Evolutionary conservation across 2,797 vertebrate species (phyloP).

Genomic region (Macrochelys suwanniensis): DNA sequence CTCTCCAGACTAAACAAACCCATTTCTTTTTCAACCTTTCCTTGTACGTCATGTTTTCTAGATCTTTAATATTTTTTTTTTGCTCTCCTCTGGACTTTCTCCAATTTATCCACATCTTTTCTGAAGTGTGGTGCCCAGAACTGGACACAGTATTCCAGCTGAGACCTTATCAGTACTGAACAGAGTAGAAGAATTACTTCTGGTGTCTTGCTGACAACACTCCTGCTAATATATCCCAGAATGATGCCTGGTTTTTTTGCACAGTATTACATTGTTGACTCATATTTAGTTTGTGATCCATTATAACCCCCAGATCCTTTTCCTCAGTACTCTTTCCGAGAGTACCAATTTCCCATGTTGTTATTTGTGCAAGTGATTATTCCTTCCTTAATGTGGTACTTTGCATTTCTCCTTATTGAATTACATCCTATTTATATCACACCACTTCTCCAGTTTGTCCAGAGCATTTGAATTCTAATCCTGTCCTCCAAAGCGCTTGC

Average conservation of each 20-base stretch:
- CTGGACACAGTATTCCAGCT: neutral
- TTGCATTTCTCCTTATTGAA: too few species aligned
- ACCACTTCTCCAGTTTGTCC: too few species aligned
- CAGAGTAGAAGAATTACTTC: neutral
- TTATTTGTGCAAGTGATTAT: too few species aligned
- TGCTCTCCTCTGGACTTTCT: neutral
- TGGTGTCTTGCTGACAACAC: neutral
- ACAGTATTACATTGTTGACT: neutral
- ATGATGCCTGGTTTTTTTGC: neutral
- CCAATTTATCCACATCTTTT: neutral
- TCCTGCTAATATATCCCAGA: neutral
- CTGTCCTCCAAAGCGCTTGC: too few species aligned
- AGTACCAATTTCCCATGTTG: neutral
- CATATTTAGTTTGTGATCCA: neutral
- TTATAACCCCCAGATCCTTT: neutral
- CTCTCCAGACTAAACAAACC: neutral
- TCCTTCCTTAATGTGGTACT: too few species aligned
- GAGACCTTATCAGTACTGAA: neutral
- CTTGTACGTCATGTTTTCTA: neutral
- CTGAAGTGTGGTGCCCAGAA: neutral
- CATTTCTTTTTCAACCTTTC: neutral
- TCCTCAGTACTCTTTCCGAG: neutral
- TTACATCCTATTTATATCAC: too few species aligned
- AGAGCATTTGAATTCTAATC: too few species aligned
- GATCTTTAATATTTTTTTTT: neutral